Percentiles rank a stretch among this genome's conserved stretches.
Evolutionary conservation across 2,113 vertebrate genomes (phyloP).

Genomic region (Chaetorhynchus papuensis): DNA sequence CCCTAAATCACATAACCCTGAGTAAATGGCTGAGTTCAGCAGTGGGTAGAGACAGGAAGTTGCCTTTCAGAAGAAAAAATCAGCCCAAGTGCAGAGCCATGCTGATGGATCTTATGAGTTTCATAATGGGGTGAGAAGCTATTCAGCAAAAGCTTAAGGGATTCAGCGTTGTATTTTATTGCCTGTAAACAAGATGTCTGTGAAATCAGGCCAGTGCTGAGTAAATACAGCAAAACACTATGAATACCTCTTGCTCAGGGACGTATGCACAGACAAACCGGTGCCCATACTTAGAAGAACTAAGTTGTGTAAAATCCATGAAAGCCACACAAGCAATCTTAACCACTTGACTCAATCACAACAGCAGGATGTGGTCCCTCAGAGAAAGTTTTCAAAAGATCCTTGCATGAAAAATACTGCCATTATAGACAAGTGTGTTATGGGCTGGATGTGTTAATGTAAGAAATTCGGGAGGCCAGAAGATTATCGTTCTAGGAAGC

Average conservation of each 20-base stretch:
- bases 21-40: background rate
- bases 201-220: background rate
- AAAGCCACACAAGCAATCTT: background rate
- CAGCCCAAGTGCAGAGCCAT: background rate
- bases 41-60: background rate
- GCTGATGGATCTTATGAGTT: background rate
- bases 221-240: background rate
- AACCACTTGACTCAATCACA: background rate
- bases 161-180: accelerated
- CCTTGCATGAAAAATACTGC: background rate
- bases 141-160: background rate
- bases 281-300: background rate
- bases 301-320: background rate
- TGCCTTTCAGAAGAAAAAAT: background rate
- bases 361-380: background rate
- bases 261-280: background rate
- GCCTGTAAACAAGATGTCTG: background rate
- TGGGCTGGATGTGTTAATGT: background rate
- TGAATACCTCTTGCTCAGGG: background rate
- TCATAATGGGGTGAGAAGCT: background rate
- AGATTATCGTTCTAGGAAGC: background rate
- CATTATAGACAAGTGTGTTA: background rate
- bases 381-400: background rate
- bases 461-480: constrained; percentile 6
- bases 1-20: background rate